These are phyloP conservation scores for Suricata suricatta DNA, from an alignment of 2,113 vertebrate species.

Conservation along the genomic window DNA sequence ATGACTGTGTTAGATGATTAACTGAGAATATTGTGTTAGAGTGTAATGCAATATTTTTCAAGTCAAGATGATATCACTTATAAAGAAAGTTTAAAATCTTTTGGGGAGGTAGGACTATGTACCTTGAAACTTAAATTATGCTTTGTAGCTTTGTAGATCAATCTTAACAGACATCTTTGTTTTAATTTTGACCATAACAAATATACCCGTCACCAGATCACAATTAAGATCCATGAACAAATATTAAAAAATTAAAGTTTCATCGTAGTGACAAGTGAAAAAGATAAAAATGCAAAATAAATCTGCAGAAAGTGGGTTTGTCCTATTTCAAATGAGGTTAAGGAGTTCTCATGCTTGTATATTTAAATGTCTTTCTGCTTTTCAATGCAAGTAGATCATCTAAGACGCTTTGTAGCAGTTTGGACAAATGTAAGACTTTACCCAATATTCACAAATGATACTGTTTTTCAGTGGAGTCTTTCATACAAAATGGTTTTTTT, in stretches of 20 bases:
- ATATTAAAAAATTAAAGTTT: neutral
- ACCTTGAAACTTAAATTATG: neutral
- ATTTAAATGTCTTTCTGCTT: neutral
- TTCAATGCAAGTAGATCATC: neutral
- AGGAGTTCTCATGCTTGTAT: neutral
- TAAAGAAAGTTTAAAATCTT: neutral
- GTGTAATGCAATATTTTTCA: neutral
- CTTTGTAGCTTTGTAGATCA: neutral
- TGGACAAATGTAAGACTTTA: neutral
- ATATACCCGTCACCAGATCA: neutral
- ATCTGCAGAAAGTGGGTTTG: neutral
- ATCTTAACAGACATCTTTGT: neutral
- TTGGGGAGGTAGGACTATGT: neutral
- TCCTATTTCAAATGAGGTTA: neutral
- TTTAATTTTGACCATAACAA: constrained; percentile 30
- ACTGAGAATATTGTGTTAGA: neutral
- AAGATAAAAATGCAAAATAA: constrained; percentile 6
- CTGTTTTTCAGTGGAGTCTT: neutral
- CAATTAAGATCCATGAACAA: neutral
- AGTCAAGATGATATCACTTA: neutral
- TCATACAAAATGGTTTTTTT: neutral
- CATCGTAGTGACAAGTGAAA: neutral
- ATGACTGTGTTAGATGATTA: neutral
- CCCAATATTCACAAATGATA: neutral
- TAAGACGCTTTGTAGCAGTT: neutral